Conservation (phyloP, 1,140 invertebrate species). For the Brachionus rubens region DNA sequence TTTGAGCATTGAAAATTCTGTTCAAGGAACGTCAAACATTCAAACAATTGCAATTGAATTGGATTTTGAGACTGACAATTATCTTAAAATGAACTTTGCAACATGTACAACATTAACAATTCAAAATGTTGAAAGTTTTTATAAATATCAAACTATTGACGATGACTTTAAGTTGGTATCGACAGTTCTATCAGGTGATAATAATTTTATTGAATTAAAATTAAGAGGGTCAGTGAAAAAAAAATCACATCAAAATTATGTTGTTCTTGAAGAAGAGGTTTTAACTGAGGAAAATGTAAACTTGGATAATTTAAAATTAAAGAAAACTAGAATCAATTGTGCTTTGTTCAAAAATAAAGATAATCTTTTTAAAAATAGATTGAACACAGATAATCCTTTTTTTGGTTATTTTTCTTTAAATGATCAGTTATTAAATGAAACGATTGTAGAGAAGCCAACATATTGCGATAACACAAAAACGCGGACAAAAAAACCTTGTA, state of each 20-base stretch:
- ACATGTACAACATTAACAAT: neutral
- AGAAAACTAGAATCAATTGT: conserved; percentile 16
- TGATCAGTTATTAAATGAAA: neutral
- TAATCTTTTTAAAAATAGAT: neutral
- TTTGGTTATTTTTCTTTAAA: neutral
- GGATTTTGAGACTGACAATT: neutral
- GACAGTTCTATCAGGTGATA: neutral
- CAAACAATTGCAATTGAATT: conserved; percentile 3
- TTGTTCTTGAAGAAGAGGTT: neutral
- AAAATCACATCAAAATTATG: neutral
- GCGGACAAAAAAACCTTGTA: neutral
- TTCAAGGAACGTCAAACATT: no score
- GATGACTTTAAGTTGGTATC: conserved; percentile 11
- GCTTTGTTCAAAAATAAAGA: conserved; percentile 21
- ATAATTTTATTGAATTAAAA: conserved; percentile 28
- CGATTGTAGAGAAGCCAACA: neutral
- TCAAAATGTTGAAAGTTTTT: conserved; percentile 29
- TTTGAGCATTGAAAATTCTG: no score
- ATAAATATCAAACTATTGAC: conserved; percentile 21
- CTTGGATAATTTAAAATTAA: neutral
- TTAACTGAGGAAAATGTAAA: neutral
- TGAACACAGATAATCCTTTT: neutral
- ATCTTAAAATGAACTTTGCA: neutral
- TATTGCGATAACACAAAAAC: conserved; percentile 16
- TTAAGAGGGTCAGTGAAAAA: neutral